Base-by-base conservation (phyloP, 2,888 invertebrate genomes). In the Crocallis elinguaria region DNA sequence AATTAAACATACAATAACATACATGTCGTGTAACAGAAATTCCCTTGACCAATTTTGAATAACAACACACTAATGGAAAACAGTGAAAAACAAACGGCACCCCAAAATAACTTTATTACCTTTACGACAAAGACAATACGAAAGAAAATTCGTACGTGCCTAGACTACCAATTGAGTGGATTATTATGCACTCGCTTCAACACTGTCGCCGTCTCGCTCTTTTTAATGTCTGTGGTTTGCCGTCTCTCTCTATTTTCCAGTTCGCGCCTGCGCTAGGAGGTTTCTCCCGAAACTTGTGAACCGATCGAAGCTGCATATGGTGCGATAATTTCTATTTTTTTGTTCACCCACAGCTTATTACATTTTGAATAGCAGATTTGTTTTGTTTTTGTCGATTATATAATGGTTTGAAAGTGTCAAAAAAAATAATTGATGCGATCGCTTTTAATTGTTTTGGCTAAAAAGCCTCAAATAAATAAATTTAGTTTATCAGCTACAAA, bases 221-320 rank as follows among this genome's bases (percentile, higher is more conserved):
- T 50, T 42, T 66, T 29, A 67, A 67, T 64, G 65, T 30, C 51
- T 48, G 49, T 75, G 53, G 67, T 56, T 56, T 56, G 55, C 66
- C 53, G 33, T 83, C 81, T 71, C 77, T n/a, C 64, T 84, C 75
- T 59, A 63, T 84, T 83, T 86, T 79, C 82, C 79, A 73, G 81
- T 81, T 79, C 74, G 73, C 88, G 86, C 86, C 52, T 87, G 90
- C 90, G 91, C 79, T 39, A n/a, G 67, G 60, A 64, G 66, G 75
- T 49, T 80, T 86, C 84, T 81, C 83, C 82, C 83, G 73, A 84
- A 85, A 84, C 82, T 81, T 78, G 72, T 69, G 75, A 70, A 67
- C 56, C 73, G 71, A 69, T 89, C 70, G 88, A 87, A 89, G 89
- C 86, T 88, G 66, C 84, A 65, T 89, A 88, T 45, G 71, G 62